Evolutionary conservation across 2,113 vertebrate species (phyloP), one percentile per base, ranked within the genome.

Genomic region (Shinisaurus crocodilurus): DNA sequence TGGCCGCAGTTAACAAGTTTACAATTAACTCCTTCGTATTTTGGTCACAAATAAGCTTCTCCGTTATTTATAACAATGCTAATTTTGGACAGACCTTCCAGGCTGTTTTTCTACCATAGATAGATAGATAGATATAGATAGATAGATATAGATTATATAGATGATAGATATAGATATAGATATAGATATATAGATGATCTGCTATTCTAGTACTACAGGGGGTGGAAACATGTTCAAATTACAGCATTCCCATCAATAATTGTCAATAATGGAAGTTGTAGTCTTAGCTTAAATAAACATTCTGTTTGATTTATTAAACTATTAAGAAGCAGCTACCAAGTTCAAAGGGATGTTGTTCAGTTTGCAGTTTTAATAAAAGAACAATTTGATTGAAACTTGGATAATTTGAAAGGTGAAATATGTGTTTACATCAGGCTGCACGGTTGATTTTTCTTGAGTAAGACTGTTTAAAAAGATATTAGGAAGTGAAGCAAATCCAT

Each of bases 181-280:
- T n/a, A n/a, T n/a, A 34, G 34, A 60, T 32, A 63, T 60, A 60
- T 92, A 94, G 93, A 75, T 60, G 83, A 91, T 77, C 92, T 93
- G 6, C 69, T 92, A 95, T 94, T 90, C 72, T 89, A 91, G 74
- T 57, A 90, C 34, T 16, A 82, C 48, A 92, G 76, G 94, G 29
- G 32, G 7, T 6, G 32, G 70, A 93, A 91, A 63, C 25, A 83
- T 25, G 57, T 34, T 86, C 72, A 84, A 91, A 95, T 96, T 96
- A 90, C 15, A 86, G 90, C 37, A 88, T 65, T 95, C 88, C 91
- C 94, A 96, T 95, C 91, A 94, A 92, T 45, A 12, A 88, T 94
- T 88, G 50, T 91, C 88, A 88, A 92, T 86, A 94, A 94, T 63
- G 63, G 50, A 86, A 54, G 6, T 63, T 82, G 34, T 54, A 95